These are phyloP conservation scores for Pangasius mekongensis DNA, from an alignment of 2,797 vertebrate genomes.

Conservation along the genomic window DNA sequence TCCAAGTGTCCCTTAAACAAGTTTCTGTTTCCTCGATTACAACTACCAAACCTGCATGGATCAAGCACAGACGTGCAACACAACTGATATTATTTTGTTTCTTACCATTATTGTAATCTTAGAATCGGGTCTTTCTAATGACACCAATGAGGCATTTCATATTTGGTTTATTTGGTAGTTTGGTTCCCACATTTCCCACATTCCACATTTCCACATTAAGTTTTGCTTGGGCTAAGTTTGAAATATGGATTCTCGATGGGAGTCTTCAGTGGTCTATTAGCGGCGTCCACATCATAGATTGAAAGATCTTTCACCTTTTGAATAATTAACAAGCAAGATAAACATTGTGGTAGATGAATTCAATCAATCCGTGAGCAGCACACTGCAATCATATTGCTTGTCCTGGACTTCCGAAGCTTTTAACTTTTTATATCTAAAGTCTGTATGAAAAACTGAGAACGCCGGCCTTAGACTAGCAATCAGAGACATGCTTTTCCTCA, in stretches of 20 bases:
- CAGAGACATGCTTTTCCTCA: neutral
- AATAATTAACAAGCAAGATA: conserved; percentile 62
- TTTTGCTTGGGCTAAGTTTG: conserved; percentile 39
- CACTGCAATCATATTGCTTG: conserved; percentile 35
- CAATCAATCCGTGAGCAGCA: conserved; percentile 52
- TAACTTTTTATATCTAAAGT: neutral
- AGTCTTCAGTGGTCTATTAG: conserved; percentile 57
- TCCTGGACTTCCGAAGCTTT: conserved; percentile 10
- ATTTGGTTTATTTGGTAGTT: neutral
- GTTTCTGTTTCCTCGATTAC: conserved; percentile 63
- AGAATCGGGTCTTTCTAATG: neutral
- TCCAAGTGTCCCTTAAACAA: conserved; percentile 67
- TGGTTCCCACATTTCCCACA: neutral
- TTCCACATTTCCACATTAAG: conserved; percentile 25
- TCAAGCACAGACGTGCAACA: conserved; percentile 55
- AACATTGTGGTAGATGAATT: conserved; percentile 59
- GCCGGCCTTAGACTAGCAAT: neutral
- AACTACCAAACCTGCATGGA: conserved; percentile 60
- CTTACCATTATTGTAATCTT: neutral
- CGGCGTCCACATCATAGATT: conserved; percentile 30
- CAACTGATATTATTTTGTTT: neutral
- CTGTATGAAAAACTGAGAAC: neutral
- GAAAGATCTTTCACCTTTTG: conserved; percentile 59
- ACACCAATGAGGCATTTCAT: neutral
- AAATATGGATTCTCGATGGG: conserved; percentile 43